Base-by-base conservation (phyloP, 2,888 invertebrate genomes). In the Cynaeus angustus region DNA sequence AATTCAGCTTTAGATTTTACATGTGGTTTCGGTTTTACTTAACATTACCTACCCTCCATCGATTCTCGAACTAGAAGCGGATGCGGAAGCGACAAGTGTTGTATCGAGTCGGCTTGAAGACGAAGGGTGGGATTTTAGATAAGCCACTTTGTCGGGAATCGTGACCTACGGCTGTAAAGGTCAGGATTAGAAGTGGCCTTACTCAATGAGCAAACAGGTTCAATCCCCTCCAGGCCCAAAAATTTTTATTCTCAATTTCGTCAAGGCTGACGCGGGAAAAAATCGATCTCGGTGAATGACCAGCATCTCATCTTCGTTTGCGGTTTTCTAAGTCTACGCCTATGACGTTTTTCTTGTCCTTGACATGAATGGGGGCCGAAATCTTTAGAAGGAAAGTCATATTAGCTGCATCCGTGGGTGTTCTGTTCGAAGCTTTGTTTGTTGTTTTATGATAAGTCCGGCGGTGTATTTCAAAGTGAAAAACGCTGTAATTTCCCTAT, bases 81-180 rank as follows among this genome's bases (percentile, higher is more conserved):
- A 33, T 21, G 55, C 66, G 66, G 66, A 67, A 67, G 66, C 66
- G 66, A 67, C 66, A 67, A 67, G 66, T 67, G 66, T 67, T 67
- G 66, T 59, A 67, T 67, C 66, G 66, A 55, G 65, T 56, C 55
- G 56, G 56, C 56, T 56, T 43, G 45, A 67, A 52, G 66, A 59
- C 48, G 59, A 67, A 59, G 58, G 59, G 66, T 30, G 41, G 66
- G 66, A 67, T 67, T 59, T 59, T 52, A 59, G 66, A 67, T 67
- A 67, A 67, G 59, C 66, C 66, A 67, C 58, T 67, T 58, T 59
- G 66, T 67, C 66, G 66, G 66, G 41, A 50, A 30, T 46, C 59
- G 50, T 67, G 66, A 67, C 66, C 66, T 45, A 41, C 30, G 66
- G 30, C 52, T 43, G 50, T 59, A 67, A 56, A 59, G 66, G 66